Evolutionary conservation across 2,888 invertebrate genomes (phyloP).

Genomic region (Campopleginae sp.): DNA sequence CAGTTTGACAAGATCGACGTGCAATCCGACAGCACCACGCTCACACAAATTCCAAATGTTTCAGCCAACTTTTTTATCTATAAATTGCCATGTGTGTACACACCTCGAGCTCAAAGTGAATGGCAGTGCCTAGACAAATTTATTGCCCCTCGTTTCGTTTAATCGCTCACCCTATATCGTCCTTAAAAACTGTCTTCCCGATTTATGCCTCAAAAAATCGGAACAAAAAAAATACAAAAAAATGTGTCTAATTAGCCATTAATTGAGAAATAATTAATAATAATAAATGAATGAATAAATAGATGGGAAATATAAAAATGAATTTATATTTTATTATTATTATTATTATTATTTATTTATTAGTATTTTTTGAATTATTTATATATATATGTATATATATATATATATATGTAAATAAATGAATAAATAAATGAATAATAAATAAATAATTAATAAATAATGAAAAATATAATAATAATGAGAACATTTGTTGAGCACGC

Average conservation of each 20-base stretch:
- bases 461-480: not conserved
- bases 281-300: too few relatives aligned
- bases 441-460: too few relatives aligned
- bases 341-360: too few relatives aligned
- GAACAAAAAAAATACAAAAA: not conserved
- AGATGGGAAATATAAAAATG: too few relatives aligned
- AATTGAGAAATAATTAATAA: too few relatives aligned
- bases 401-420: too few relatives aligned
- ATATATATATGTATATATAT: too few relatives aligned
- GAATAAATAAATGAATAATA: too few relatives aligned
- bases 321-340: too few relatives aligned
- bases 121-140: slow-evolving; percentile 53
- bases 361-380: too few relatives aligned
- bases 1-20: slow-evolving; percentile 32
- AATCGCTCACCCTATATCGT: slow-evolving; percentile 28
- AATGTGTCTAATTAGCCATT: too few relatives aligned
- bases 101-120: slow-evolving; percentile 42
- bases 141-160: slow-evolving; percentile 48
- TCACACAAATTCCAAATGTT: slow-evolving; percentile 46
- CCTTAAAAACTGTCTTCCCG: slow-evolving; percentile 18
- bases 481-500: not conserved
- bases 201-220: not conserved
- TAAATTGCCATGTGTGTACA: slow-evolving; percentile 29
- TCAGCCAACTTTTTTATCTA: slow-evolving; percentile 9
- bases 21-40: not conserved